phyloP scores from a whole-genome alignment of 1,140 invertebrate species.

The Cherax quadricarinatus region DNA sequence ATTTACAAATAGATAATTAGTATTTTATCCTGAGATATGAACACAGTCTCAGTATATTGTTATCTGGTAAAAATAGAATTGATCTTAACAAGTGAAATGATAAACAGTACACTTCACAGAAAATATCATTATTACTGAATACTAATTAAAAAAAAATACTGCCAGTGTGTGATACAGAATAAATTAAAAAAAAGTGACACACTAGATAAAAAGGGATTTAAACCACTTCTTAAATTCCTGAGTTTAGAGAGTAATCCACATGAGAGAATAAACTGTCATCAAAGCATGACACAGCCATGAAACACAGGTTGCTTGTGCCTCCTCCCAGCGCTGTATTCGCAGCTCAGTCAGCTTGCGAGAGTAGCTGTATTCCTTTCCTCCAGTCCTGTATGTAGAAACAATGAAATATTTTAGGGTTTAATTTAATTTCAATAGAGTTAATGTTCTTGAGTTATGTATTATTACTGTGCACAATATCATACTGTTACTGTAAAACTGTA shows the following conservation, averaged over 20 bases:
- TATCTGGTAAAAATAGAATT: not conserved
- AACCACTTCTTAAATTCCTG: not conserved
- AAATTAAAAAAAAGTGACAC: not conserved
- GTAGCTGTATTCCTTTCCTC: slow-evolving; percentile 13
- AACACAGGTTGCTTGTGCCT: not conserved
- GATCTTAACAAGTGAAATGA: not conserved
- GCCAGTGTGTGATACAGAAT: not conserved
- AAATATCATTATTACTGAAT: not conserved
- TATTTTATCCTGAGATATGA: not conserved
- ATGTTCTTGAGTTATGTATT: too few species aligned
- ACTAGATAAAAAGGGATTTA: not conserved
- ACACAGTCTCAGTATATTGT: not conserved
- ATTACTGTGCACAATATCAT: too few species aligned
- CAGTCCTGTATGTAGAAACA: slow-evolving; percentile 1
- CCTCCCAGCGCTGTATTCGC: slow-evolving; percentile 12
- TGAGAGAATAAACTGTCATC: slow-evolving; percentile 28
- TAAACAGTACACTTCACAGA: not conserved
- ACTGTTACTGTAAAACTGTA: too few species aligned
- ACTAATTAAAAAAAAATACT: not conserved
- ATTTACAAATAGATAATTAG: not conserved
- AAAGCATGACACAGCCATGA: slow-evolving; percentile 55
- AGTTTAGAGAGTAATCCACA: slow-evolving; percentile 51
- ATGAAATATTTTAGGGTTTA: not conserved
- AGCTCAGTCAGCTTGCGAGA: not conserved
- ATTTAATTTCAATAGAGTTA: not conserved